These are phyloP conservation scores for Tenebrio molitor DNA, from an alignment of 1,140 invertebrate species.

Conservation along the genomic window DNA sequence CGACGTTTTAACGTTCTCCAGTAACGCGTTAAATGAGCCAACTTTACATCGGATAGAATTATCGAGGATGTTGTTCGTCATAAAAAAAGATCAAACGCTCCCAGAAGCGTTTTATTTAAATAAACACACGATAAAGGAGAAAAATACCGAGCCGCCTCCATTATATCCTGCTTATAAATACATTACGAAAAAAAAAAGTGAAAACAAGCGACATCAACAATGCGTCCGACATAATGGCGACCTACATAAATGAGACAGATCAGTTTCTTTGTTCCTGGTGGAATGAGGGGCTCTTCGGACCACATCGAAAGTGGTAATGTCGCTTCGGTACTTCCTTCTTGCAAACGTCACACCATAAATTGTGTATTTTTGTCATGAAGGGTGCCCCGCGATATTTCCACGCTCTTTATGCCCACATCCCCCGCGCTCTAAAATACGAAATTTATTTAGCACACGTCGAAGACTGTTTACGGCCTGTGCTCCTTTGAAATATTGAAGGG, in stretches of 20 bases:
- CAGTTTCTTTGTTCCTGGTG: too few relatives aligned
- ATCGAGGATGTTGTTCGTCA: slow-evolving; percentile 28
- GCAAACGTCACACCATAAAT: too few relatives aligned
- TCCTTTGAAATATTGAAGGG: background rate
- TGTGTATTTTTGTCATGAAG: too few relatives aligned
- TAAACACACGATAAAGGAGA: slow-evolving; percentile 8
- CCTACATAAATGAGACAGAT: too few relatives aligned
- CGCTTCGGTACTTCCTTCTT: too few relatives aligned
- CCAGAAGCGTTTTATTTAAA: background rate
- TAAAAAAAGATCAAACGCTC: slow-evolving; percentile 28
- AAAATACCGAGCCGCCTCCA: background rate
- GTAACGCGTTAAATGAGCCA: slow-evolving; percentile 38
- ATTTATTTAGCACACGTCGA: too few relatives aligned
- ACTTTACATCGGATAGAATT: slow-evolving; percentile 29
- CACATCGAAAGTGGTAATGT: too few relatives aligned
- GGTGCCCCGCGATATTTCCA: background rate
- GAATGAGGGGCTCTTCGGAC: too few relatives aligned
- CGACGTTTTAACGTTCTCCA: slow-evolving; percentile 37
- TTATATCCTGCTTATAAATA: slow-evolving; percentile 4
- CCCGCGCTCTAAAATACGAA: too few relatives aligned
- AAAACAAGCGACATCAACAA: too few relatives aligned
- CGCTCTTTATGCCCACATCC: too few relatives aligned
- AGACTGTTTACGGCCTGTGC: background rate
- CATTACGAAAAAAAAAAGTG: slow-evolving; percentile 12
- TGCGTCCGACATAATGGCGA: too few relatives aligned